Percentiles rank a stretch among this genome's conserved stretches.
These are phyloP conservation scores for Bellardia bayeri DNA, from an alignment of 2,888 invertebrate genomes.

Conservation along the genomic window DNA sequence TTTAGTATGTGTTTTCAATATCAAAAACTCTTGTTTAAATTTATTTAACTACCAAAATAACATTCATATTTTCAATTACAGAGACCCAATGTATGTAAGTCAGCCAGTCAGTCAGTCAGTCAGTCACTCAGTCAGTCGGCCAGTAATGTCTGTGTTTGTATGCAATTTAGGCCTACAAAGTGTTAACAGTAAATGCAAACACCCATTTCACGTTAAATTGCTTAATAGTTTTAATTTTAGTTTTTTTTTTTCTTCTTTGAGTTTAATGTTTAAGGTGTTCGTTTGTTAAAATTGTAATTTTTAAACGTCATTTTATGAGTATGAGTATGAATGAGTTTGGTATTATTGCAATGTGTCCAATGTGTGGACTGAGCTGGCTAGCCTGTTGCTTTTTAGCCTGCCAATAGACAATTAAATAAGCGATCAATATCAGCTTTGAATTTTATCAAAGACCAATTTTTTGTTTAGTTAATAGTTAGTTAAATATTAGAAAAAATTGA, in stretches of 20 bases:
- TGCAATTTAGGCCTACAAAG: constrained; percentile 64
- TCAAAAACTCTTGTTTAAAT: constrained; percentile 52
- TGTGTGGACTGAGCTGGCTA: not conserved
- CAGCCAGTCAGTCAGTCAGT: too few species aligned
- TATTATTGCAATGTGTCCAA: constrained; percentile 9
- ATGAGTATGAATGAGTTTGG: not conserved
- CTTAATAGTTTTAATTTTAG: constrained; percentile 48
- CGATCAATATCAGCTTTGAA: constrained; percentile 37
- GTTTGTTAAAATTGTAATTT: not conserved
- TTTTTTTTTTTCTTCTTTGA: constrained; percentile 16
- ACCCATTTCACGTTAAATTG: constrained; percentile 73
- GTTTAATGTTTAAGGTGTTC: constrained; percentile 30
- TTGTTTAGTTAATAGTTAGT: constrained; percentile 14
- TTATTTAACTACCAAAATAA: constrained; percentile 41
- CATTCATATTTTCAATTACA: constrained; percentile 43
- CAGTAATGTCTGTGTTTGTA: not conserved
- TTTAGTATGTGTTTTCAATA: constrained; percentile 47
- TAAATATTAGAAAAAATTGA: constrained; percentile 52
- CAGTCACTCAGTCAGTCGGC: not conserved
- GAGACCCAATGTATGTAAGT: not conserved
- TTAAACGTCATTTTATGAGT: not conserved
- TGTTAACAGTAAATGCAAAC: constrained; percentile 66
- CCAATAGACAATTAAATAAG: constrained; percentile 28
- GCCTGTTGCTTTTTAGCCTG: constrained; percentile 37
- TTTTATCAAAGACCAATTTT: not conserved